These are phyloP conservation scores for Nothoprocta pentlandii DNA, from an alignment of 2,113 vertebrate species.

Conservation along the genomic window DNA sequence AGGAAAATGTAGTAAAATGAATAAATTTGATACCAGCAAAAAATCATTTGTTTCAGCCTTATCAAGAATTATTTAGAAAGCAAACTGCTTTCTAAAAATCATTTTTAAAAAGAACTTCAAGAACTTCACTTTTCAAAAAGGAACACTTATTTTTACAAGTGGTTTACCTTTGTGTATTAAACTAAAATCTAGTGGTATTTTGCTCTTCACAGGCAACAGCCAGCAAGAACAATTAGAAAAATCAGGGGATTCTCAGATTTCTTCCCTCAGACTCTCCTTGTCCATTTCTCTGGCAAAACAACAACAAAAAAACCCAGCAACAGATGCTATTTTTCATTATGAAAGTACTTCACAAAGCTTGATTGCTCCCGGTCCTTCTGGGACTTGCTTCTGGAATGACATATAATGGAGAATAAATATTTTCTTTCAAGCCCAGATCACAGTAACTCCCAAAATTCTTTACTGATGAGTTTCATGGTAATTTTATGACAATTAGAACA, in stretches of 20 bases:
- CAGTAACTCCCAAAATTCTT: neutral
- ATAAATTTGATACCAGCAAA: neutral
- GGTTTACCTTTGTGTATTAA: neutral
- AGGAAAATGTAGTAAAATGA: neutral
- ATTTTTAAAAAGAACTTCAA: too few relatives aligned
- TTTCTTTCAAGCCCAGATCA: neutral
- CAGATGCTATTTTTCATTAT: neutral
- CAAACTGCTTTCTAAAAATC: neutral
- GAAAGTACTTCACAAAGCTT: neutral
- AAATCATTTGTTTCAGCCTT: neutral
- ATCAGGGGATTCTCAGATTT: neutral
- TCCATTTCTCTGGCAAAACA: neutral
- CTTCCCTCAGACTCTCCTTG: neutral
- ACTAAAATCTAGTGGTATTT: neutral
- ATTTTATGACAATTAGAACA: neutral
- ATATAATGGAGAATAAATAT: neutral
- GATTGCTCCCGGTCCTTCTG: neutral
- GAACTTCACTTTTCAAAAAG: neutral
- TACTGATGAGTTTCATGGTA: neutral
- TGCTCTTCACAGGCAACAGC: neutral
- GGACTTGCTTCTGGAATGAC: neutral
- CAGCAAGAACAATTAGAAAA: fast-evolving
- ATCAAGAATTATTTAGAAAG: neutral
- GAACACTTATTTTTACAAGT: neutral
- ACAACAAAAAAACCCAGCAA: neutral